Evolutionary conservation across 2,888 invertebrate species (phyloP).

Genomic region (Torymus aiolomorphi): DNA sequence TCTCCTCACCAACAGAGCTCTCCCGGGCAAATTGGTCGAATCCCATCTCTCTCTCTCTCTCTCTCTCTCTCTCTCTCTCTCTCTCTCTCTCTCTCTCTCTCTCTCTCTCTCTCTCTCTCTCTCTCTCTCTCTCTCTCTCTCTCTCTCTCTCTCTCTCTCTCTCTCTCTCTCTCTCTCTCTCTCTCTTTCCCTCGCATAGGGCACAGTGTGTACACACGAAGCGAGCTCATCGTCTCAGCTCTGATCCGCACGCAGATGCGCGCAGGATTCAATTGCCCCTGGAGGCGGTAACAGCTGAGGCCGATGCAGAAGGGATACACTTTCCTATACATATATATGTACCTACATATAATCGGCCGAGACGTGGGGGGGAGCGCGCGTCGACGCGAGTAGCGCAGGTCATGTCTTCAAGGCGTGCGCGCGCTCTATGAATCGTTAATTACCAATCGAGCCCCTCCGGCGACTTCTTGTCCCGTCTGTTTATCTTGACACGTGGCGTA

Average conservation of each 20-base stretch:
- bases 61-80: no score
- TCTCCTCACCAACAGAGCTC: no score
- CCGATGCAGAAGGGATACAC: background rate
- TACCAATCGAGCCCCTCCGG: constrained; percentile 23
- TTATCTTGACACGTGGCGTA: no score
- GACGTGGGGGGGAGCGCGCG: background rate
- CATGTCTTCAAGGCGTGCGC: constrained; percentile 13
- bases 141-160: no score
- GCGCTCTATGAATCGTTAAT: constrained; percentile 38
- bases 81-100: no score
- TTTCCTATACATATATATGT: background rate
- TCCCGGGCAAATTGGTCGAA: no score
- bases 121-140: no score
- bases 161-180: no score
- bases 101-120: no score
- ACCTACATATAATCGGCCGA: constrained; percentile 12
- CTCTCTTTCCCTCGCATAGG: no score
- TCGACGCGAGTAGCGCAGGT: background rate
- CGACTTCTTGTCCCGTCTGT: background rate
- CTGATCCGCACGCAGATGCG: background rate
- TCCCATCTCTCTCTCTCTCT: no score
- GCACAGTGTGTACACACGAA: background rate
- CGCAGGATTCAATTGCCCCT: constrained; percentile 33
- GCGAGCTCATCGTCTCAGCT: background rate
- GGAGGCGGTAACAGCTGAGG: constrained; percentile 24